Base-by-base conservation (phyloP, 2,797 vertebrate genomes). In the Nothura maculosa region DNA sequence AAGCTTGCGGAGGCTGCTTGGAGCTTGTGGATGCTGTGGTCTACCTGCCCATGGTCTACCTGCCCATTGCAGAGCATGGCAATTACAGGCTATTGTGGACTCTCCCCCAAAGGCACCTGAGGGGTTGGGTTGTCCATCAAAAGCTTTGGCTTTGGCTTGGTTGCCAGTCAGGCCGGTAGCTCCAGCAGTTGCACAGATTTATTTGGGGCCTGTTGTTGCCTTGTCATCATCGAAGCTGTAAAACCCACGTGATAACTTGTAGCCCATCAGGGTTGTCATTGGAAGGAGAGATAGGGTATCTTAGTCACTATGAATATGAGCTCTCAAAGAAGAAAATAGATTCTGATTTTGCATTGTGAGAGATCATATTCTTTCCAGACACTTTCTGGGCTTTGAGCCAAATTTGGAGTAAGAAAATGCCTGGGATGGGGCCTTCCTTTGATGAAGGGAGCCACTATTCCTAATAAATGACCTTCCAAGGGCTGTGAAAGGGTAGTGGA, bases 31-130 rank as follows among this genome's bases (percentile, higher is more conserved):
- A 45, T 57, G 80, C 69, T 72, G 52, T 48, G 50, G 12, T 74
- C 48, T 5, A 22, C n/a, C 22, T 18, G 43, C 34, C 22, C 21
- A 60, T 25, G 2, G 30, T 40, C 38, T 40, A 40, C 40, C 63
- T 79, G 25, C 20, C 88, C 52, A 5, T 52, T 77, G 82, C 15
- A 60, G 70, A 45, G 40, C 30, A 7, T 0, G 9, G 24, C 19
- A 6, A 27, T 48, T 8, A 0, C 6, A 43, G 67, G 38, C 2
- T 2, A 1, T 47, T 17, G 10, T 61, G 18, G 14, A 1, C 27
- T 69, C 34, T 83, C 57, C 6, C 67, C 34, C 27, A 81, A 5
- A 67, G 55, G 11, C 15, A 22, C 47, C 28, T 1, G 11, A 57
- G 43, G 47, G 58, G 22, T 30, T 40, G 5, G 9, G 2, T 6